Base-by-base conservation (phyloP, 2,797 vertebrate genomes). In the Enteromius paludinosus region DNA sequence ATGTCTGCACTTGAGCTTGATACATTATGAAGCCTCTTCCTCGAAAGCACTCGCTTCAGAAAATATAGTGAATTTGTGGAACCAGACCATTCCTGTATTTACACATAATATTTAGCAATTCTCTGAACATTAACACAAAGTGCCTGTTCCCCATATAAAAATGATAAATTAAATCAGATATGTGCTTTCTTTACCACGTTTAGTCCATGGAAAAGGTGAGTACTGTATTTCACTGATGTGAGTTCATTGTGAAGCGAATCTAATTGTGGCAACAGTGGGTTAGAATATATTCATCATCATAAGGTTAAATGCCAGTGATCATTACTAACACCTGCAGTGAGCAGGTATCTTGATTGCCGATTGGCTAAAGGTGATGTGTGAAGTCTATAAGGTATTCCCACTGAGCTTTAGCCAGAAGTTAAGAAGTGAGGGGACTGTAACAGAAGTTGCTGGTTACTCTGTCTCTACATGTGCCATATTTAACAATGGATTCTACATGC, bases 291-390 rank as follows among this genome's bases (percentile, higher is more conserved):
- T 43, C 10, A 43, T 43, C 41, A 3, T 43, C 41, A 45, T 35
- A 38, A 23, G 62, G 15, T 35, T 49, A 78, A 78, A 10, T 28
- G 25, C 59, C n/a, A n/a, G n/a, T n/a, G 14, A 47, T 41, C 25
- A 85, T 74, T 72, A 43, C 41, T 30, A 61, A 59, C 84, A 85
- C 61, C 69, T 85, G 84, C 47, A 52, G 12, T 4, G n/a, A 49
- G 15, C 8, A 18, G 17, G 28, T 28, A 33, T 54, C 4, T 56
- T 25, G 30, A 17, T 82, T 69, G 23, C 61, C 75, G 66, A 85
- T 78, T 78, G 75, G 75, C 49, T 69, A 4, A 64, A 45, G 23
- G 12, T 35, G 15, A 41, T 4, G 12, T 10, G 17, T 47, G 8
- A 15, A 10, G 4, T 49, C 1, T 85, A 52, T 79, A 79, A 74